Percentiles rank a stretch among this genome's conserved stretches.
phyloP scores from a whole-genome alignment of 2,888 invertebrate species.

The Hypolimnas misippus region DNA sequence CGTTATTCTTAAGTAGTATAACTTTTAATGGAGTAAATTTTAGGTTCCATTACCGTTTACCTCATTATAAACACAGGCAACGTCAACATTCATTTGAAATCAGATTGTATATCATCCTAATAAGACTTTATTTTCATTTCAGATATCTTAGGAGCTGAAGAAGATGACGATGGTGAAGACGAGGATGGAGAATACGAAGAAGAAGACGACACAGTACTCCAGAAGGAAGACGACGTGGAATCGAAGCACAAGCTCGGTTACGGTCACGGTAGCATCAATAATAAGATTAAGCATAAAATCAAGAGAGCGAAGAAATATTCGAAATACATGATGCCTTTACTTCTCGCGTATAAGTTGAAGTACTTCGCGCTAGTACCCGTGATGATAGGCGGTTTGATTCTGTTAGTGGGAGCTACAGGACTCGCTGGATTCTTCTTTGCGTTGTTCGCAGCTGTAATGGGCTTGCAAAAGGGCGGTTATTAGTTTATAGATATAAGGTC shows the following conservation, averaged over 20 bases:
- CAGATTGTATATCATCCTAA: too few relatives aligned
- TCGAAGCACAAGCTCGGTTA: slow-evolving; percentile 17
- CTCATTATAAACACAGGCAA: too few relatives aligned
- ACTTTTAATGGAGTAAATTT: too few relatives aligned
- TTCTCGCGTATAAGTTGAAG: slow-evolving; percentile 93
- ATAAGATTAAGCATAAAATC: slow-evolving; percentile 50
- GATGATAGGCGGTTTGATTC: slow-evolving; percentile 87
- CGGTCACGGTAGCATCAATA: too few relatives aligned
- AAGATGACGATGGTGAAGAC: slow-evolving; percentile 58
- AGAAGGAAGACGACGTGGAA: slow-evolving; percentile 12
- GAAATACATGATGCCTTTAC: slow-evolving; percentile 88
- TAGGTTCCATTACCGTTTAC: too few relatives aligned
- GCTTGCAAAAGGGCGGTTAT: slow-evolving; percentile 84
- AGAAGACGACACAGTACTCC: slow-evolving; percentile 49
- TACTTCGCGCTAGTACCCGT: slow-evolving; percentile 91
- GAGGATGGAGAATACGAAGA: slow-evolving; percentile 60
- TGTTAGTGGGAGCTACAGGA: slow-evolving; percentile 91
- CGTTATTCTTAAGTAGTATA: too few relatives aligned
- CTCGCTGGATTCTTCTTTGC: slow-evolving; percentile 95
- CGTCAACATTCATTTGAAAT: too few relatives aligned
- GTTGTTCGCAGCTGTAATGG: slow-evolving; percentile 92
- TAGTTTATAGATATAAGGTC: slow-evolving; percentile 56
- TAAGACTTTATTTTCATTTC: slow-evolving; percentile 45
- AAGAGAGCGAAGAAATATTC: slow-evolving; percentile 75
- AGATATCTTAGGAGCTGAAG: slow-evolving; percentile 72